Evolutionary conservation across 2,888 invertebrate genomes (phyloP), one percentile per base, ranked within the genome.

Genomic region (Apoda limacodes): DNA sequence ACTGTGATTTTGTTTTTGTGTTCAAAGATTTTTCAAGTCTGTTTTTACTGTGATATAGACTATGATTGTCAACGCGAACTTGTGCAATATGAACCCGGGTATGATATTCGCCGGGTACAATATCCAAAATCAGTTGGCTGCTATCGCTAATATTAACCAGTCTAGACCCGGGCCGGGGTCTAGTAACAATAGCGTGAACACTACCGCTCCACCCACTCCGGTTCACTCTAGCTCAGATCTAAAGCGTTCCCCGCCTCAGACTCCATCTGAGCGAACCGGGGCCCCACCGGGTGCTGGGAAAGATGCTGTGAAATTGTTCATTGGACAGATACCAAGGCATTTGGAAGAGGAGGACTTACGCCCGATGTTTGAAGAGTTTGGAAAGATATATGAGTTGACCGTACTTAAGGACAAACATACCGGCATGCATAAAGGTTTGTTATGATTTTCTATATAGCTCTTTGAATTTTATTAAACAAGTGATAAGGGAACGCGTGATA

Each of bases 391-490:
- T 74, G 95, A 96, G 83, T 89, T 96, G 60, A 93, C 94, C 40
- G 92, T 96, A 36, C 87, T 96, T 50, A 95, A 94, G 83, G 95
- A 96, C 71, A 93, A 95, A 64, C 91, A 92, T 83, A 95, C 95
- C 35, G 95, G 95, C 43, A 92, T 95, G 88, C 95, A 95, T 72
- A 95, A 95, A 88, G 95, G 94, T 92, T 61, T 26, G 37, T 29
- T 22, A 17, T 7, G 17, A 7, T 17, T 17, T 17, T 17, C 7
- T 17, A n/a, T n/a, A n/a, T n/a, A n/a, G n/a, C n/a, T n/a, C n/a
- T n/a, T n/a, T n/a, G n/a, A n/a, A n/a, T n/a, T n/a, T n/a, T n/a
- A n/a, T n/a, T n/a, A n/a, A n/a, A n/a, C n/a, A n/a, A n/a, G n/a
- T n/a, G n/a, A n/a, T n/a, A n/a, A n/a, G n/a, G n/a, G n/a, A n/a